Base-by-base conservation (phyloP, 2,797 vertebrate species). In the Xerus rutilus region DNA sequence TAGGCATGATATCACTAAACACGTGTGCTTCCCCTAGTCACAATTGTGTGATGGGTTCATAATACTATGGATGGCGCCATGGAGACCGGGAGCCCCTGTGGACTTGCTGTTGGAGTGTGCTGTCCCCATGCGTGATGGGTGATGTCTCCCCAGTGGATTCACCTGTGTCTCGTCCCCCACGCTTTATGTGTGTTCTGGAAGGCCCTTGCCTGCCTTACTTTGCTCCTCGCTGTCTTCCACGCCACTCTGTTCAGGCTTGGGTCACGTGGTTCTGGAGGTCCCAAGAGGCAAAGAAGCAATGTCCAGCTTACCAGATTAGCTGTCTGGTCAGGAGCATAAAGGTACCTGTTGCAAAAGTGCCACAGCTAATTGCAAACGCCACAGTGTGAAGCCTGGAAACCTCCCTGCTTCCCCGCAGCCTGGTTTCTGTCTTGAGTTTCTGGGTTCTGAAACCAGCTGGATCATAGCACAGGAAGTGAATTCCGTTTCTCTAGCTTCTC, bases 31-130 rank as follows among this genome's bases (percentile, higher is more conserved):
- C 64, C 65, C 43, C 9, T 13, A 86, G 83, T 49, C 32, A 11
- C 43, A 3, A 39, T 47, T 18, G 21, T 32, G 72, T 8, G 78
- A 91, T 87, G 96, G 95, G 86, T 7, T 39, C 77, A 94, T 87
- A 89, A 47, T 82, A 91, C 93, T 69, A 20, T 2, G 35, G 96
- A 92, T 83, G 84, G 82, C 73, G 45, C 64, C 59, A 86, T 0
- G 21, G 77, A 96, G 81, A 15, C 67, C 65, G 15, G 7, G 20
- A 69, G 70, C 59, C n/a, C 28, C 84, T 7, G 25, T 1, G 2
- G 1, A 21, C 35, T 47, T 14, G 2, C 45, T 7, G 0, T 21
- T 28, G 11, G 39, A 43, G 28, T 0, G 0, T 13, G 2, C 4
- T 1, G n/a, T 59, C 69, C 64, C 23, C 32, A 1, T 14, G 18